These are phyloP conservation scores for Polydesmus complanatus DNA, from an alignment of 2,888 invertebrate genomes.

Conservation along the genomic window DNA sequence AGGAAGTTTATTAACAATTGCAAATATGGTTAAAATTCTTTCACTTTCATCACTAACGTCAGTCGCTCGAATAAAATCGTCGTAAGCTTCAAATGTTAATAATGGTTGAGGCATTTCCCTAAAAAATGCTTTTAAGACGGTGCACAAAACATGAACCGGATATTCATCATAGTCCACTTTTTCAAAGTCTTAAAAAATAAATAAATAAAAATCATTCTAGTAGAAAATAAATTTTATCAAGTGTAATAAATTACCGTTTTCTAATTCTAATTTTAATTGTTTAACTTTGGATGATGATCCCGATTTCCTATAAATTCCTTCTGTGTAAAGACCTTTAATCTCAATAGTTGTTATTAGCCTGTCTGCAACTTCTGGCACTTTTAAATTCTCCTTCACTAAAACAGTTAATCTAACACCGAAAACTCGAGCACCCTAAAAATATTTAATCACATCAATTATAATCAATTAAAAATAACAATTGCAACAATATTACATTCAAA, in stretches of 20 bases:
- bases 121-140: conserved; percentile 73
- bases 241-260: conserved; percentile 37
- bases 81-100: conserved; percentile 82
- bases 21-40: conserved; percentile 66
- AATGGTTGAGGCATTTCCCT: conserved; percentile 87
- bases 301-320: conserved; percentile 84
- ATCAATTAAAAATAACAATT: conserved; percentile 5
- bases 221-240: conserved; percentile 4
- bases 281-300: conserved; percentile 36
- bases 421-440: conserved; percentile 36
- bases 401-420: conserved; percentile 68
- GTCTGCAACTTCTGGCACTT: conserved; percentile 78
- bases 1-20: conserved; percentile 75
- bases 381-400: conserved; percentile 52
- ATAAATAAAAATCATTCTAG: not conserved
- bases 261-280: conserved; percentile 58
- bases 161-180: conserved; percentile 55
- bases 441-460: not conserved
- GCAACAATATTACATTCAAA: conserved; percentile 13
- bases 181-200: conserved; percentile 42
- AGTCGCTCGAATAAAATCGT: conserved; percentile 81
- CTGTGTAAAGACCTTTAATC: conserved; percentile 77
- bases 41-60: conserved; percentile 66
- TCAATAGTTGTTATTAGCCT: conserved; percentile 78
- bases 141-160: conserved; percentile 77